Evolutionary conservation across 2,797 vertebrate species (phyloP).

Genomic region (Sorex maritimensis): DNA sequence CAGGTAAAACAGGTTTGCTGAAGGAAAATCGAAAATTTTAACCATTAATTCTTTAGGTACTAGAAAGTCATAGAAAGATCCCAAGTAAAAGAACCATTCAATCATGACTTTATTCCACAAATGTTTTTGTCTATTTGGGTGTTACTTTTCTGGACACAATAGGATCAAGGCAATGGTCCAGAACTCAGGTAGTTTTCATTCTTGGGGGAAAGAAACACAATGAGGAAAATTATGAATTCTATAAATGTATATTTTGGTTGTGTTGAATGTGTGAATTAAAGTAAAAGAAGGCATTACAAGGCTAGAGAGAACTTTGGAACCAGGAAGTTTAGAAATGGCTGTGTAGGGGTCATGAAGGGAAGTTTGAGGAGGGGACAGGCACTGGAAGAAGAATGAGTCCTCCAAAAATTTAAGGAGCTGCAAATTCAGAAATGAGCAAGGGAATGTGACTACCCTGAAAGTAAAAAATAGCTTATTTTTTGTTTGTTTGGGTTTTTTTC

Average conservation of each 20-base stretch:
- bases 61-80: constrained; percentile 15
- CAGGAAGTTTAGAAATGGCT: not conserved
- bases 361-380: not conserved
- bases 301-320: not conserved
- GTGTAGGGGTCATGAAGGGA: not conserved
- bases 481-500: not conserved
- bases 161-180: not conserved
- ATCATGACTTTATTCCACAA: not conserved
- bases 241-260: not conserved
- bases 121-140: not conserved
- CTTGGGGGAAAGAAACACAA: not conserved
- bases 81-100: constrained; percentile 13
- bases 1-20: not conserved
- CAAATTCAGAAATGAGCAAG: not conserved
- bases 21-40: constrained; percentile 4
- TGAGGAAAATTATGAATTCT: not conserved
- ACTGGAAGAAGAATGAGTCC: not conserved
- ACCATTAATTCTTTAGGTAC: constrained; percentile 21
- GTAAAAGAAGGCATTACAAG: not conserved
- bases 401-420: not conserved
- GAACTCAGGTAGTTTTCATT: not conserved
- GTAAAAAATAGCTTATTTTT: not conserved
- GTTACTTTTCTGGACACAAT: not conserved
- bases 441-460: not conserved
- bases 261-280: constrained; percentile 5